phyloP scores from a whole-genome alignment of 30 jellyfish, hydroid and myxozoan species.

The Hydra vulgaris region DNA sequence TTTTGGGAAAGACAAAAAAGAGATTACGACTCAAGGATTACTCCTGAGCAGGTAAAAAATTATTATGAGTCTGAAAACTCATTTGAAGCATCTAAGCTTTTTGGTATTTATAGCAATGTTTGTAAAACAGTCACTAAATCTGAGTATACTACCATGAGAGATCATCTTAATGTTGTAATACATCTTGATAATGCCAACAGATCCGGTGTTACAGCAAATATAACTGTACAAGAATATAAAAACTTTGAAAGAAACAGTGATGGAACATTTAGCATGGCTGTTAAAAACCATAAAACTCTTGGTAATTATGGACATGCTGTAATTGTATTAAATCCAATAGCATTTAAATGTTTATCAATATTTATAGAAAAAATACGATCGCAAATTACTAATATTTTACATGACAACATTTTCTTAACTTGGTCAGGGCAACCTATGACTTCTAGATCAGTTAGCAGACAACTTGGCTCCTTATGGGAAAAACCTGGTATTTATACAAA shows the following conservation, averaged over 20 bases:
- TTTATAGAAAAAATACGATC: slow-evolving; percentile 7
- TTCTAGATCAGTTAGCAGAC: neutral
- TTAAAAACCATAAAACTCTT: slow-evolving; percentile 17
- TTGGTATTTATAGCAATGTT: neutral
- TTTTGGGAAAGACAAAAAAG: slow-evolving; percentile 10
- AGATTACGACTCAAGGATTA: slow-evolving; percentile 1
- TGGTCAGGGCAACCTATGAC: neutral
- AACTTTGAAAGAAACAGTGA: neutral
- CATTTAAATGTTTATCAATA: neutral
- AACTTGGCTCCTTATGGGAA: neutral
- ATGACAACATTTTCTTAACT: neutral
- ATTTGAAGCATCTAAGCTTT: slow-evolving; percentile 1
- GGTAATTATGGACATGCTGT: slow-evolving; percentile 6
- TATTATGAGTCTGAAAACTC: neutral
- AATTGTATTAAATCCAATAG: neutral
- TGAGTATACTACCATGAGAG: slow-evolving; percentile 11
- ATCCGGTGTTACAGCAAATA: slow-evolving; percentile 14
- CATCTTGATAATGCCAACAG: slow-evolving; percentile 8
- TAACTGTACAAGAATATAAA: slow-evolving; percentile 11
- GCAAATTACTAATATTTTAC: slow-evolving; percentile 1
- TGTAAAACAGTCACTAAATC: neutral
- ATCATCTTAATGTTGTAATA: neutral
- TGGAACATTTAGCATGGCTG: slow-evolving; percentile 3
- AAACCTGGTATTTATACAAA: neutral
- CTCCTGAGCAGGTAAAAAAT: slow-evolving; percentile 9